Conservation (phyloP, 1,140 invertebrate species). For the Mya arenaria region DNA sequence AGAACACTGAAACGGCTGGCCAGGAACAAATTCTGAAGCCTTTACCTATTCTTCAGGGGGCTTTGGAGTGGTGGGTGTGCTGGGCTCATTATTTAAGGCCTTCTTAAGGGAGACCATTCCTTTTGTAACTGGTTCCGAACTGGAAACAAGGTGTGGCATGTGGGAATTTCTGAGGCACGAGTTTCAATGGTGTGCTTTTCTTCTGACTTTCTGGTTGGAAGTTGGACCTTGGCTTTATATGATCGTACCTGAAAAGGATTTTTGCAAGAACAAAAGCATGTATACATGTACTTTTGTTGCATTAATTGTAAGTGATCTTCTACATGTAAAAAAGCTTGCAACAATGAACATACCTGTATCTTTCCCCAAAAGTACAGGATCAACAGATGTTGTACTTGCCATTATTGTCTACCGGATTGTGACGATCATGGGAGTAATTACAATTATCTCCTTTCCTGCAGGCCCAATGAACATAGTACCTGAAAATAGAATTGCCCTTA, state of each 20-base stretch:
- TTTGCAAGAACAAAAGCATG: no score
- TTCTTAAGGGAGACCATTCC: no score
- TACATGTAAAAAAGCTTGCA: no score
- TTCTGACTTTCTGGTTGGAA: background rate
- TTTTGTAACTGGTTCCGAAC: background rate
- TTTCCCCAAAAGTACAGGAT: slow-evolving; percentile 83
- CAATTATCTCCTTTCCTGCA: slow-evolving; percentile 85
- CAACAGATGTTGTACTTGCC: slow-evolving; percentile 84
- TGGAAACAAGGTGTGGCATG: slow-evolving; percentile 10
- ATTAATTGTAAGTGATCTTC: no score
- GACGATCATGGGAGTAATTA: slow-evolving; percentile 84
- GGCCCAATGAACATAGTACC: slow-evolving; percentile 82
- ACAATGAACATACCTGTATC: slow-evolving; percentile 82
- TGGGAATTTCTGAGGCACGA: background rate
- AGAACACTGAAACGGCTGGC: slow-evolving; percentile 66
- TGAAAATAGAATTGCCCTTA: no score
- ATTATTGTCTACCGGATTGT: slow-evolving; percentile 70
- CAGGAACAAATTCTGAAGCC: slow-evolving; percentile 87
- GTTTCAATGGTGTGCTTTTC: slow-evolving; percentile 47
- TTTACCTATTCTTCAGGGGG: slow-evolving; percentile 83
- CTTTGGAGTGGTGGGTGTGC: slow-evolving; percentile 33
- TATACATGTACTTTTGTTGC: no score
- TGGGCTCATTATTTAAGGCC: no score
- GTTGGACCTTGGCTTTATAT: slow-evolving; percentile 66
- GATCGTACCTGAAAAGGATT: slow-evolving; percentile 72